Conservation (phyloP, 2,888 invertebrate genomes). For the Thera britannica region DNA sequence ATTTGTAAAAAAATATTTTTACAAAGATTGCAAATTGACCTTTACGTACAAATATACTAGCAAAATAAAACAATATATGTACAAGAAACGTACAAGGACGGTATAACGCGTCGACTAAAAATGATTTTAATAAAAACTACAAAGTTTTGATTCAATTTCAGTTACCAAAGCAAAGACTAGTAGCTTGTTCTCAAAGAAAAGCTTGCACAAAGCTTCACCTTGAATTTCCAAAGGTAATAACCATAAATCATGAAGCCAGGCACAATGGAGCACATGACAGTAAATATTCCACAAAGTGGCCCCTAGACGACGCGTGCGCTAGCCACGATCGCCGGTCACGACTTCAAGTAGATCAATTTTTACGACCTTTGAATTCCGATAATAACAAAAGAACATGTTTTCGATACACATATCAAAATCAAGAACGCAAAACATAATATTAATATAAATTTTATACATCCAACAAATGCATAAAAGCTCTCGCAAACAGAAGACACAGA, state of each 20-base stretch:
- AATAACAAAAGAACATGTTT: conserved; percentile 47
- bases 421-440: conserved; percentile 22
- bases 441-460: conserved; percentile 14
- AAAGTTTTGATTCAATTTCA: neutral
- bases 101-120: neutral
- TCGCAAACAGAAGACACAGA: conserved; percentile 45
- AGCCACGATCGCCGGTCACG: conserved; percentile 73
- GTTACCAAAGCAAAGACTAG: conserved; percentile 2
- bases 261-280: conserved; percentile 76
- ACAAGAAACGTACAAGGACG: neutral
- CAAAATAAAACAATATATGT: too few species aligned
- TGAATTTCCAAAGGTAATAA: conserved; percentile 62
- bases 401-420: conserved; percentile 34
- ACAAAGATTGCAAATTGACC: neutral
- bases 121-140: neutral
- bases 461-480: conserved; percentile 15
- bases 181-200: conserved; percentile 21
- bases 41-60: too few species aligned
- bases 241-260: conserved; percentile 74
- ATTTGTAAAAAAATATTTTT: conserved; percentile 25
- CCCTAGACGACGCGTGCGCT: conserved; percentile 77
- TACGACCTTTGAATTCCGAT: conserved; percentile 63
- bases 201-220: conserved; percentile 57
- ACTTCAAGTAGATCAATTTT: conserved; percentile 70
- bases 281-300: conserved; percentile 69